Evolutionary conservation across 2,888 invertebrate species (phyloP).

Genomic region (Ganaspis brasiliensis): DNA sequence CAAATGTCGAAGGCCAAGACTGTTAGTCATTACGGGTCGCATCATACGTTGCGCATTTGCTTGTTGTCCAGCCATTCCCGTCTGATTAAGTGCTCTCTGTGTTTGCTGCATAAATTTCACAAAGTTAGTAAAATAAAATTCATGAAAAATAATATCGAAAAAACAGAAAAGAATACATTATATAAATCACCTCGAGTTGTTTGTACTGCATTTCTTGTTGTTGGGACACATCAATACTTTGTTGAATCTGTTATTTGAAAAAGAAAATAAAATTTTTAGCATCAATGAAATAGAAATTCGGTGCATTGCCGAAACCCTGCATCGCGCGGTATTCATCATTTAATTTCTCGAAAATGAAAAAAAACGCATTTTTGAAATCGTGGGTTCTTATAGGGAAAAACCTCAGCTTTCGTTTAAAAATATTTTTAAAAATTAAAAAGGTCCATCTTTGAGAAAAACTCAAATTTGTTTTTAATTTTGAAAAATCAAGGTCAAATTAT

Average conservation of each 20-base stretch:
- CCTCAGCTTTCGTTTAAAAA: no score
- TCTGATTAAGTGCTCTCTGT: slow-evolving; percentile 75
- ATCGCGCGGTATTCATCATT: no score
- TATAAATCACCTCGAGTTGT: slow-evolving; percentile 84
- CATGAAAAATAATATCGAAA: not conserved
- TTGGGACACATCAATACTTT: slow-evolving; percentile 88
- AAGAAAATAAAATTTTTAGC: not conserved
- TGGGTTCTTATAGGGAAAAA: no score
- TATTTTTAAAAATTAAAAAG: no score
- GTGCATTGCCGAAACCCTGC: no score
- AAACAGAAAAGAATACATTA: not conserved
- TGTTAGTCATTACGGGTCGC: slow-evolving; percentile 88
- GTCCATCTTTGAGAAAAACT: no score
- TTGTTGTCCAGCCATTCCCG: slow-evolving; percentile 78
- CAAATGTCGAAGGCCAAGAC: slow-evolving; percentile 90
- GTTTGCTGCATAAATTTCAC: slow-evolving; percentile 71
- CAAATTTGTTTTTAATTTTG: no score
- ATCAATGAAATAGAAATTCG: slow-evolving; percentile 68
- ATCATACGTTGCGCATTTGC: slow-evolving; percentile 85
- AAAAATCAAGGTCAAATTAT: no score
- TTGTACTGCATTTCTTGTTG: slow-evolving; percentile 92
- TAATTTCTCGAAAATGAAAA: no score
- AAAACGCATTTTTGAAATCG: no score
- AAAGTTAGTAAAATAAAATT: not conserved
- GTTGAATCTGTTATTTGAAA: slow-evolving; percentile 81